Evolutionary conservation across 2,113 vertebrate species (phyloP).

Genomic region (Eptesicus fuscus): DNA sequence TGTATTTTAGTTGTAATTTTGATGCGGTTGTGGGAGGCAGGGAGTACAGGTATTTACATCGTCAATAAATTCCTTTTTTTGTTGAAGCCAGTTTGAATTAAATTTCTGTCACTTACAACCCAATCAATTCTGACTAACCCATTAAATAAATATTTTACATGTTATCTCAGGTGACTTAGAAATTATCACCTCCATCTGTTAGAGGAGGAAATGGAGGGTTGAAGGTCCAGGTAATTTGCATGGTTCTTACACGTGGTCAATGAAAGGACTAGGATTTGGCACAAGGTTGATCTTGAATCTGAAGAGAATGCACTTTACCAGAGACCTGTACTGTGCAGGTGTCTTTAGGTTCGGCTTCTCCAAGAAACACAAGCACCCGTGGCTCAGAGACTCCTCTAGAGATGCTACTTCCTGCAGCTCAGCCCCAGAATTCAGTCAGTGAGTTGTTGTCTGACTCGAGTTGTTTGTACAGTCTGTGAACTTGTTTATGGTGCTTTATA

Average conservation of each 20-base stretch:
- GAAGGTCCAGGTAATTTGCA: background rate
- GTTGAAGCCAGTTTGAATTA: background rate
- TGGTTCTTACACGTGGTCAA: background rate
- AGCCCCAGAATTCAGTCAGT: background rate
- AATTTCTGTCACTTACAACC: background rate
- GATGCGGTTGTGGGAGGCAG: too few relatives aligned
- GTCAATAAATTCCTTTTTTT: background rate
- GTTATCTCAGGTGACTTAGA: background rate
- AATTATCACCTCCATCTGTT: background rate
- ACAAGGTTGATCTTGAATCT: background rate
- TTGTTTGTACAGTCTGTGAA: slow-evolving; percentile 19
- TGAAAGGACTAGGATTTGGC: background rate
- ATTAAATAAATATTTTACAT: background rate
- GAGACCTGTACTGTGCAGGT: background rate
- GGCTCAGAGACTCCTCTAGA: background rate
- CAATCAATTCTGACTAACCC: background rate
- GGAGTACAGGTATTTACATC: too few relatives aligned
- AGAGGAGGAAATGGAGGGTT: background rate
- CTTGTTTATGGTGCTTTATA: slow-evolving; percentile 37
- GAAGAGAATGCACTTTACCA: background rate
- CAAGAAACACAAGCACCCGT: background rate
- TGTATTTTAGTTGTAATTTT: too few relatives aligned
- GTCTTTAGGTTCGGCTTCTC: background rate
- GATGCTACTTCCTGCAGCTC: background rate
- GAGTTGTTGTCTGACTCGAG: background rate